phyloP scores from a whole-genome alignment of 2,888 invertebrate species.

The Creontiades dilutus region DNA sequence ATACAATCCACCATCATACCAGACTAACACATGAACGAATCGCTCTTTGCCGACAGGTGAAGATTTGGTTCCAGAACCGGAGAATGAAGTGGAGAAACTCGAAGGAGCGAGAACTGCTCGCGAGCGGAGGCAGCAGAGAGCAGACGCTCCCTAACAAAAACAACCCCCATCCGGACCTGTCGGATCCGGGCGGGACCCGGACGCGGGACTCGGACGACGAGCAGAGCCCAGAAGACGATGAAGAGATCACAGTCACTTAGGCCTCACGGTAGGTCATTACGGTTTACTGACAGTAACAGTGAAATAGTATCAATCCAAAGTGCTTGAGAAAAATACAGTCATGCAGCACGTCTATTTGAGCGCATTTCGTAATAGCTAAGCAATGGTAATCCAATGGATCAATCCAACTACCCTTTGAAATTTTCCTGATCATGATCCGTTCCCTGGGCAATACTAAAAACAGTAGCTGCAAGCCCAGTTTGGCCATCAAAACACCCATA shows the following conservation, averaged over 20 bases:
- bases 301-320: too few species aligned
- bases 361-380: too few species aligned
- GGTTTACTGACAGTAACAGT: too few species aligned
- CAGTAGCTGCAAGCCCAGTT: too few species aligned
- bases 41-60: constrained; percentile 81
- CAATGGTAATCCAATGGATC: too few species aligned
- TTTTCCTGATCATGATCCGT: too few species aligned
- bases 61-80: constrained; percentile 97
- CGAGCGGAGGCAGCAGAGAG: constrained; percentile 95
- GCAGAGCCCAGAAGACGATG: constrained; percentile 84
- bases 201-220: constrained; percentile 81
- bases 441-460: too few species aligned
- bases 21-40: background rate
- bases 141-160: constrained; percentile 97
- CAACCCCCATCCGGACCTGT: constrained; percentile 96
- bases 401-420: too few species aligned
- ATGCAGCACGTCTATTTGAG: too few species aligned
- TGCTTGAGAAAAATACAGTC: too few species aligned
- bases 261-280: background rate
- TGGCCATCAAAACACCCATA: too few species aligned
- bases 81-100: constrained; percentile 99
- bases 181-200: constrained; percentile 93
- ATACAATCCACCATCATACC: too few species aligned
- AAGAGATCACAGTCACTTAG: constrained; percentile 94
- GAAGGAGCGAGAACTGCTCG: constrained; percentile 95